Conservation (phyloP, 2,888 invertebrate species). For the Hemicrepidius hirtus region DNA sequence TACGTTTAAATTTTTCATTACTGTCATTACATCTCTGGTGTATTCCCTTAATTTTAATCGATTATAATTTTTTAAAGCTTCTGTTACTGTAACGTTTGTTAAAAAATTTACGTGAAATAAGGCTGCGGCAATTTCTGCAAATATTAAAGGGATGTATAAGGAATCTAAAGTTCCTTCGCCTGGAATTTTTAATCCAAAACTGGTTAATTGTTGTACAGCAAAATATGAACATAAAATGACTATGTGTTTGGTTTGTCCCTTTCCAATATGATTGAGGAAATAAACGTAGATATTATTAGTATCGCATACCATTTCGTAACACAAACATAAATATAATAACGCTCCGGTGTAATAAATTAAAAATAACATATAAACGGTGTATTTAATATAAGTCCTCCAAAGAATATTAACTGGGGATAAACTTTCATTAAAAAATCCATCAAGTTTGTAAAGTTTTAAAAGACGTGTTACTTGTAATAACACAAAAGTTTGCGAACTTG, state of each 20-base stretch:
- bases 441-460: constrained; percentile 54
- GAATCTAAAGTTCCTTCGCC: not conserved
- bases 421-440: constrained; percentile 28
- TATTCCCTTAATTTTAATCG: not conserved
- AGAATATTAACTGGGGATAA: not conserved
- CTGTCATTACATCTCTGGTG: not conserved
- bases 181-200: not conserved
- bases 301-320: constrained; percentile 20
- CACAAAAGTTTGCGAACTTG: constrained; percentile 28
- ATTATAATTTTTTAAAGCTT: constrained; percentile 70
- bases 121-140: constrained; percentile 19
- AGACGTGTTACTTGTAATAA: constrained; percentile 54
- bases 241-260: not conserved
- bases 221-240: constrained; percentile 3
- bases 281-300: not conserved
- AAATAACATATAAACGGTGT: constrained; percentile 6
- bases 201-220: not conserved
- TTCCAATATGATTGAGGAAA: not conserved
- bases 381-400: constrained; percentile 25
- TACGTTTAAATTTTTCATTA: constrained; percentile 14
- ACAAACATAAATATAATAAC: constrained; percentile 12
- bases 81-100: constrained; percentile 71
- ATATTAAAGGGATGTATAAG: constrained; percentile 1
- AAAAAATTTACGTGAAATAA: constrained; percentile 38
- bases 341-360: constrained; percentile 28